A percentile compares a stretch with the other conserved stretches of the same genome.
These are phyloP conservation scores for Pangasius krempfi DNA, from an alignment of 2,797 vertebrate genomes.

Conservation along the genomic window DNA sequence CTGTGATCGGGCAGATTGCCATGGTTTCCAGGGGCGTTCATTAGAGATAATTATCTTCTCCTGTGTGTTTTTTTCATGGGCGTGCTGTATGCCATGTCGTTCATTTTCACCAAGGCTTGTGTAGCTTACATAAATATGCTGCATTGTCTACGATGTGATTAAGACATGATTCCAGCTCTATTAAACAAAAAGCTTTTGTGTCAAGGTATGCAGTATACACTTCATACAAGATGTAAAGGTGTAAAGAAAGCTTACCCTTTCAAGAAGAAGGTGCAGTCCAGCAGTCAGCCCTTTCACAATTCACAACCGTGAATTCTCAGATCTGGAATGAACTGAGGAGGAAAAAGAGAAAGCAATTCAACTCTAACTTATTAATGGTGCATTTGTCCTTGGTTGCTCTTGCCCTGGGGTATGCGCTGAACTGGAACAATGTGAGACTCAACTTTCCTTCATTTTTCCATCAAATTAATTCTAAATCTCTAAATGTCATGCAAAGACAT, in stretches of 20 bases:
- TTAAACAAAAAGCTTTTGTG: neutral
- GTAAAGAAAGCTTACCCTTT: conserved; percentile 45
- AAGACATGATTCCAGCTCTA: neutral
- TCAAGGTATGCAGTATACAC: neutral
- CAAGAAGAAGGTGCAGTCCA: conserved; percentile 25
- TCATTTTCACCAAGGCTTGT: conserved; percentile 58
- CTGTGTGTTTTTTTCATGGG: conserved; percentile 49
- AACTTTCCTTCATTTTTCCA: conserved; percentile 47
- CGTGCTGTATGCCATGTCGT: conserved; percentile 8
- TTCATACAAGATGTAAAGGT: neutral
- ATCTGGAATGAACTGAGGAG: conserved; percentile 40
- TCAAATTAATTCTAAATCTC: conserved; percentile 40
- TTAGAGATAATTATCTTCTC: conserved; percentile 64
- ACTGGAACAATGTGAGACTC: conserved; percentile 47
- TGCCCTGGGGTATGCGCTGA: conserved; percentile 44
- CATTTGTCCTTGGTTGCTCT: conserved; percentile 52
- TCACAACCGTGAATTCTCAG: conserved; percentile 9
- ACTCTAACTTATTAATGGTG: conserved; percentile 56
- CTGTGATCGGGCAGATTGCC: conserved; percentile 63
- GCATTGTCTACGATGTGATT: conserved; percentile 41
- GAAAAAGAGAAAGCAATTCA: conserved; percentile 41
- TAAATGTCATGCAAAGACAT: conserved; percentile 35
- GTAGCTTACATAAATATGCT: conserved; percentile 38
- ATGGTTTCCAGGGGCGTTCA: conserved; percentile 74
- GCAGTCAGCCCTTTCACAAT: conserved; percentile 13